phyloP scores from a whole-genome alignment of 2,888 invertebrate species.

The Cyrtodaria siliqua region DNA sequence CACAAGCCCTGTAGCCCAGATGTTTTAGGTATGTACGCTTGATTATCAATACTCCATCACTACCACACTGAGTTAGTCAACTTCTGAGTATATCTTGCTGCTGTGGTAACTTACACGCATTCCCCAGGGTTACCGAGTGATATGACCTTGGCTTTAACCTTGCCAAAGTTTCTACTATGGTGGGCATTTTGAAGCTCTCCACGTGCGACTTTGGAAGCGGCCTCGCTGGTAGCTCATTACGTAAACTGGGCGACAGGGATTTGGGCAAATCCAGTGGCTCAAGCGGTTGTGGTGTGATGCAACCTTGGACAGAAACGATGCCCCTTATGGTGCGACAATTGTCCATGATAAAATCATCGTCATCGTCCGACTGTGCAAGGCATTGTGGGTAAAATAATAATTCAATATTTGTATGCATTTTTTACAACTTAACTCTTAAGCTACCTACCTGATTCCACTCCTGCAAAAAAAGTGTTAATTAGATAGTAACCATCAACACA shows the following conservation, averaged over 20 bases:
- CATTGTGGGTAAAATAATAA: background rate
- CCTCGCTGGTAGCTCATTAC: slow-evolving; percentile 57
- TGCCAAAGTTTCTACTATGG: slow-evolving; percentile 67
- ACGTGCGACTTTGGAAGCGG: slow-evolving; percentile 54
- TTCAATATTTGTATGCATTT: no score
- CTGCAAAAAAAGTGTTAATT: no score
- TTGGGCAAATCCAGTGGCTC: slow-evolving; percentile 60
- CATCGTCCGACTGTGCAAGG: slow-evolving; percentile 47
- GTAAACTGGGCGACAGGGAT: slow-evolving; percentile 50
- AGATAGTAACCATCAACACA: no score
- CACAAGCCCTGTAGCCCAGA: no score
- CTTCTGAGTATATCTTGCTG: background rate
- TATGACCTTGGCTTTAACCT: slow-evolving; percentile 61
- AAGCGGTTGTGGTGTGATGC: slow-evolving; percentile 56
- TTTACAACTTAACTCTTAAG: no score
- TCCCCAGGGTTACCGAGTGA: slow-evolving; percentile 61
- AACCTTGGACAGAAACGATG: slow-evolving; percentile 51
- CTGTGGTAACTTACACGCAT: slow-evolving; percentile 53
- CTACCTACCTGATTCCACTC: no score
- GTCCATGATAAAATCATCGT: slow-evolving; percentile 49
- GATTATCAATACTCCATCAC: background rate
- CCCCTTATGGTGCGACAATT: slow-evolving; percentile 29
- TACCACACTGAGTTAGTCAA: slow-evolving; percentile 1
- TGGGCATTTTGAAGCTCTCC: slow-evolving; percentile 65
- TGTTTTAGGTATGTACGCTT: no score